Conservation (phyloP, 2,888 invertebrate species). For the Siphonodentalium dalli region DNA sequence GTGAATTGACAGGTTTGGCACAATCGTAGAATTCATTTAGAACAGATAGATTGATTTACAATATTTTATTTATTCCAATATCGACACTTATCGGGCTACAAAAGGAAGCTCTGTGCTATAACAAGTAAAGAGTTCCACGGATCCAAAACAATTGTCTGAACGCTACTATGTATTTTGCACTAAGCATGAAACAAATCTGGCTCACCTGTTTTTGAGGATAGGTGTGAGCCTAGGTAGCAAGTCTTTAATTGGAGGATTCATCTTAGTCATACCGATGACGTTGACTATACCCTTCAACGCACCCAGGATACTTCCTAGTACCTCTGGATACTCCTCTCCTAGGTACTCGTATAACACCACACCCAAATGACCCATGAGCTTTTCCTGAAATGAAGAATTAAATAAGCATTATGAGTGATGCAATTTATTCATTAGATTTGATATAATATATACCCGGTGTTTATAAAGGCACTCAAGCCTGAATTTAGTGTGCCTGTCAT, state of each 20-base stretch:
- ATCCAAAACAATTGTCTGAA: too few relatives aligned
- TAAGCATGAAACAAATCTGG: too few relatives aligned
- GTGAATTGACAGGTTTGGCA: too few relatives aligned
- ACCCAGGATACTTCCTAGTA: conserved; percentile 95
- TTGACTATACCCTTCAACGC: conserved; percentile 99
- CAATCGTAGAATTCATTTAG: too few relatives aligned
- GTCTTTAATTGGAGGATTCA: conserved; percentile 99
- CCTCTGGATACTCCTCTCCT: conserved; percentile 99
- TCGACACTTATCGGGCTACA: too few relatives aligned
- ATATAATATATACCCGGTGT: background rate
- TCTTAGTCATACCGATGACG: conserved; percentile 99
- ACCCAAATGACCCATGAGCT: conserved; percentile 99
- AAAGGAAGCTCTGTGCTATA: too few relatives aligned
- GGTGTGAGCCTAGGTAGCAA: conserved; percentile 94
- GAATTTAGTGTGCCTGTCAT: too few relatives aligned
- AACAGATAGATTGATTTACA: too few relatives aligned
- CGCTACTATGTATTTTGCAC: too few relatives aligned
- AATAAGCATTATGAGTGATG: background rate
- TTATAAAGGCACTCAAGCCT: background rate
- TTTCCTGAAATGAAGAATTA: conserved; percentile 73
- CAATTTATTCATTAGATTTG: background rate
- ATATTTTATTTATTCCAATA: too few relatives aligned
- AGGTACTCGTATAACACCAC: conserved; percentile 98
- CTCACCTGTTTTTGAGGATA: conserved; percentile 91
- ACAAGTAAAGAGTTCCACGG: too few relatives aligned